A percentile compares a stretch with the other conserved stretches of the same genome.
These are phyloP conservation scores for Diarsia brunnea DNA, from an alignment of 2,888 invertebrate species.

Conservation along the genomic window DNA sequence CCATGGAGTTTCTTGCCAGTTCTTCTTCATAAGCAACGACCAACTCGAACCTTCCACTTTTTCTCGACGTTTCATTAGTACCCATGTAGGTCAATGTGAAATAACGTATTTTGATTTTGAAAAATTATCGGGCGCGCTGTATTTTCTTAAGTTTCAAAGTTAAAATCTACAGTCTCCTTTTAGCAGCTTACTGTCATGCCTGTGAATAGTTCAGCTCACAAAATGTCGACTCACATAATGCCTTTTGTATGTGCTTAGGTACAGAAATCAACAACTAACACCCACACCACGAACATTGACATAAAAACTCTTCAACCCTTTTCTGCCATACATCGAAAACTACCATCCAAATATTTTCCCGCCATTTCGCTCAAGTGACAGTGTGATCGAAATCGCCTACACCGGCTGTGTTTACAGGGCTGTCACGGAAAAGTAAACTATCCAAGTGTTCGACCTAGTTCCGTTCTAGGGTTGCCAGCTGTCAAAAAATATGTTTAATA, in stretches of 20 bases:
- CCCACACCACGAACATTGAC: not conserved
- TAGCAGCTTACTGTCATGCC: too few species aligned
- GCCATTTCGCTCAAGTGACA: slow-evolving; percentile 37
- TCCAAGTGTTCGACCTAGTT: slow-evolving; percentile 31
- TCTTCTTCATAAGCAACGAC: too few species aligned
- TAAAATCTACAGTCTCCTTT: too few species aligned
- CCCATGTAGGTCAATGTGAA: too few species aligned
- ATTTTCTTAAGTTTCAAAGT: too few species aligned
- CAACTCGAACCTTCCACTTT: too few species aligned
- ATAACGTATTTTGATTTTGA: too few species aligned
- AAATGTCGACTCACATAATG: too few species aligned
- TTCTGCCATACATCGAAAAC: not conserved
- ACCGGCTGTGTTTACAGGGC: slow-evolving; percentile 42
- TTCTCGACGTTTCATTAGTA: too few species aligned
- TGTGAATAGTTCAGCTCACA: too few species aligned
- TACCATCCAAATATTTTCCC: slow-evolving; percentile 39
- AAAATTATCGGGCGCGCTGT: too few species aligned
- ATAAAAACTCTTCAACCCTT: not conserved
- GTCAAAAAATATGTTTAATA: slow-evolving; percentile 2
- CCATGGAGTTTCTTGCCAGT: too few species aligned
- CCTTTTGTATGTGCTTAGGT: not conserved
- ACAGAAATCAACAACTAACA: slow-evolving; percentile 9
- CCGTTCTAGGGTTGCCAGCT: slow-evolving; percentile 24
- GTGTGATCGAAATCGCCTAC: slow-evolving; percentile 50
- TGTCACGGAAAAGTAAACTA: slow-evolving; percentile 35